A percentile compares a stretch with the other conserved stretches of the same genome.
Conservation (phyloP, 2,888 invertebrate genomes). For the Sminthurinus aureus region DNA sequence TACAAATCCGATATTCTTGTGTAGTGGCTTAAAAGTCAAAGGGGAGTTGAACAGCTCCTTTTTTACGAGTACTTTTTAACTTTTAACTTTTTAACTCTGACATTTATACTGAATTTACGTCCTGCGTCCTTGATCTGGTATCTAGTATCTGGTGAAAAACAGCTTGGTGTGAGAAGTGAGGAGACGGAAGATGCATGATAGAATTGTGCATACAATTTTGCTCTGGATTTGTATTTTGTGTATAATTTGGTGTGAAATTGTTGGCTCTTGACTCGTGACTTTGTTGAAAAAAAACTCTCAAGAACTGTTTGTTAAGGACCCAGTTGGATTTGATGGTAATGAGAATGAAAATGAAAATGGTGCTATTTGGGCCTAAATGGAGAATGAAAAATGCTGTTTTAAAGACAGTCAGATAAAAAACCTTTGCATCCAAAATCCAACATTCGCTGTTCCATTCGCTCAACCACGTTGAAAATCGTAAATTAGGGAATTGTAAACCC, state of each 20-base stretch:
- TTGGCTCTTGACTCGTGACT: neutral
- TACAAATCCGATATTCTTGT: no score
- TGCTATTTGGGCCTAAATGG: neutral
- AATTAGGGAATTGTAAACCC: constrained; percentile 4
- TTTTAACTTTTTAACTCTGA: neutral
- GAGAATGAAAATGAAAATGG: neutral
- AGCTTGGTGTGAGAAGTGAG: no score
- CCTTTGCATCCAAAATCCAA: neutral
- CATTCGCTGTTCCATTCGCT: neutral
- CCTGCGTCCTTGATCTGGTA: neutral
- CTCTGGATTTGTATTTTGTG: neutral
- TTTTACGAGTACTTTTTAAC: neutral
- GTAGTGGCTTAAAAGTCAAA: neutral
- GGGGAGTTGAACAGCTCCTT: neutral
- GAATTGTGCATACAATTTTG: no score
- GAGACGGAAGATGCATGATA: no score
- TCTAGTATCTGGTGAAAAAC: neutral
- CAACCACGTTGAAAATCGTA: neutral
- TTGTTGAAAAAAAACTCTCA: no score
- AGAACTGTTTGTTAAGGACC: no score
- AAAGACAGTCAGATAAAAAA: neutral
- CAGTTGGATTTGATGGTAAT: neutral
- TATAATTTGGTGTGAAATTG: neutral
- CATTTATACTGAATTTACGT: neutral
- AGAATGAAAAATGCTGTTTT: neutral